Evolutionary conservation across 1,140 invertebrate species (phyloP), one percentile per base, ranked within the genome.

Genomic region (Acyrthosiphon pisum): DNA sequence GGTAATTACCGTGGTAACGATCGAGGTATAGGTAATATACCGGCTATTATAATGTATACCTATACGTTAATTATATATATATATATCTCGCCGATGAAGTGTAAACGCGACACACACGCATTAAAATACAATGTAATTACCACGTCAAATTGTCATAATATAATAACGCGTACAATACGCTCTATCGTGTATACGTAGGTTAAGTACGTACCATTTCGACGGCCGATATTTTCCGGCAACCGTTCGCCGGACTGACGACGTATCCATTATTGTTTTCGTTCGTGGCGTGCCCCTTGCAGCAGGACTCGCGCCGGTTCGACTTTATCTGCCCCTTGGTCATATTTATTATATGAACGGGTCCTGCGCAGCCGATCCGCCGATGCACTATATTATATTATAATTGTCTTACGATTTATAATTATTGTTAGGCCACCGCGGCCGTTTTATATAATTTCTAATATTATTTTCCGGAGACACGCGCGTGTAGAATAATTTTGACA

Each of bases 161-260:
- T 30, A 60, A 60, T 60, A 26, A 26, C 26, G 8, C 11, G n/a
- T n/a, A 46, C 26, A 60, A 60, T 60, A 26, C 26, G 26, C 26
- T 30, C 30, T 60, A 11, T 23, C 11, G 11, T 46, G 46, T 14
- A n/a, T n/a, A 22, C 60, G 30, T n/a, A 46, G 11, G 46, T 30
- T 68, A 68, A 6, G 9, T 83, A 56, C 88, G 8, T 53, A 89
- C 88, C 88, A 89, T 89, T 30, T 89, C 88, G 20, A 89, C 50
- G 0, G 88, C 88, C 22, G 88, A 56, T 26, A 56, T 53, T 89
- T 89, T 56, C 35, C 22, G 50, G 35, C 35, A 0, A 41, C 35
- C 8, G 22, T 26, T 89, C 20, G 48, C 35, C 22, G 50, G 20
- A n/a, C 88, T 7, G 4, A 14, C 86, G n/a, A 35, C 60, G 60